These are phyloP conservation scores for Butorides virescens DNA, from an alignment of 2,113 vertebrate genomes.

Conservation along the genomic window DNA sequence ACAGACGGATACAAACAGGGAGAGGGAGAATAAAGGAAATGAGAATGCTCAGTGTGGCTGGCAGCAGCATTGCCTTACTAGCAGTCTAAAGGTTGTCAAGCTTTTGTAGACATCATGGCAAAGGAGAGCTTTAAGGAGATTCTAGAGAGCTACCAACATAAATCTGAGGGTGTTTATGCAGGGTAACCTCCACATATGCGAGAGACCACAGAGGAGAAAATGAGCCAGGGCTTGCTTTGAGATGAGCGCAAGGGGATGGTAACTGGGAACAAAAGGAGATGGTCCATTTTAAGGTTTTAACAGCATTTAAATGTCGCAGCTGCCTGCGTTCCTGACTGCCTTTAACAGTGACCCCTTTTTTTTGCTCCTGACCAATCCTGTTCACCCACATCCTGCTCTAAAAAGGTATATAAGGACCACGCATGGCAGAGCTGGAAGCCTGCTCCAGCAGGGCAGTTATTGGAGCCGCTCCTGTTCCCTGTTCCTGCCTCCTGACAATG, in stretches of 20 bases:
- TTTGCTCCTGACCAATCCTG: neutral
- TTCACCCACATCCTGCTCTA: neutral
- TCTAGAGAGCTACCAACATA: neutral
- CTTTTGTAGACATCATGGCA: neutral
- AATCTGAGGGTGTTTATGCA: neutral
- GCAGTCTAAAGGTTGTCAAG: neutral
- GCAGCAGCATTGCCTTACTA: neutral
- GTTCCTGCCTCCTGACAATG: constrained; percentile 32
- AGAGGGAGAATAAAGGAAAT: neutral
- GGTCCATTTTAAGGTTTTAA: neutral
- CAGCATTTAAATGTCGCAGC: neutral
- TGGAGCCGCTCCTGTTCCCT: neutral
- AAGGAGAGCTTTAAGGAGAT: neutral
- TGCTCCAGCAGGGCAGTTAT: neutral
- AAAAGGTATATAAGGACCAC: neutral
- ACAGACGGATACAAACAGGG: neutral
- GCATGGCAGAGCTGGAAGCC: neutral
- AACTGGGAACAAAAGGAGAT: neutral
- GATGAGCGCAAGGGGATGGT: neutral
- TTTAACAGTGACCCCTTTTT: neutral
- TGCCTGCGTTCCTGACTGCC: neutral
- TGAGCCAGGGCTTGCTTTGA: neutral
- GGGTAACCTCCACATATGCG: neutral
- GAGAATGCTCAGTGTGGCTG: neutral
- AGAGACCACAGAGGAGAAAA: neutral